Percentiles rank a stretch among this genome's conserved stretches.
Conservation (phyloP, 2,888 invertebrate species). For the Achlya flavicornis region DNA sequence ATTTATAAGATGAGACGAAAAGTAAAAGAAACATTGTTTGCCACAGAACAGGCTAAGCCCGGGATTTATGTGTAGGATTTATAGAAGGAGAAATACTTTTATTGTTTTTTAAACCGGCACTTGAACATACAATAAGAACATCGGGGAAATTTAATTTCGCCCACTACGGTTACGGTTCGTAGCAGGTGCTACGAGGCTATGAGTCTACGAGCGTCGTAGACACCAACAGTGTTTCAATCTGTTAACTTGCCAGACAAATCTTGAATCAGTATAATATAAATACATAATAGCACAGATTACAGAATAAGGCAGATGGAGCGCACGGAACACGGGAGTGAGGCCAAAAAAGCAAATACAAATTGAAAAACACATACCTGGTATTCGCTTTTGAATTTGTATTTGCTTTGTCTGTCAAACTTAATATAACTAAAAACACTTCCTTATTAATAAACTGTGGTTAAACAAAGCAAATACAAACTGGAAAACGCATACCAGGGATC, state of each 20-base stretch:
- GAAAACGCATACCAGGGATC: too few species aligned
- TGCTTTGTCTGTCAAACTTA: too few species aligned
- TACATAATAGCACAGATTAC: too few species aligned
- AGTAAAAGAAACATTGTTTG: neutral
- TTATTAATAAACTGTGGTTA: too few species aligned
- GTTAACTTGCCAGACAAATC: neutral
- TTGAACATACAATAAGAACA: slow-evolving; percentile 2
- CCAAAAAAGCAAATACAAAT: too few species aligned
- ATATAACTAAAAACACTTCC: too few species aligned
- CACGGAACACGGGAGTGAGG: too few species aligned
- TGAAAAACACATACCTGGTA: too few species aligned
- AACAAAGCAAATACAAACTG: too few species aligned
- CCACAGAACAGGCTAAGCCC: neutral
- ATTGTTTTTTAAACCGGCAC: neutral
- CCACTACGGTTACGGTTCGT: slow-evolving; percentile 11
- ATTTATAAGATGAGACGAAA: slow-evolving; percentile 9
- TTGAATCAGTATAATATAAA: neutral
- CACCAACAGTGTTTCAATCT: neutral
- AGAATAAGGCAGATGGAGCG: too few species aligned
- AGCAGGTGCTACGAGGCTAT: slow-evolving; percentile 16
- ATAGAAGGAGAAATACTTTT: neutral
- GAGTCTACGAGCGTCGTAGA: slow-evolving; percentile 16
- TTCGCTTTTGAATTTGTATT: too few species aligned
- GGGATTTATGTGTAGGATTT: neutral
- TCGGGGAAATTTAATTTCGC: slow-evolving; percentile 11